These are phyloP conservation scores for Phragmatobia fuliginosa DNA, from an alignment of 2,888 invertebrate genomes.

Conservation along the genomic window DNA sequence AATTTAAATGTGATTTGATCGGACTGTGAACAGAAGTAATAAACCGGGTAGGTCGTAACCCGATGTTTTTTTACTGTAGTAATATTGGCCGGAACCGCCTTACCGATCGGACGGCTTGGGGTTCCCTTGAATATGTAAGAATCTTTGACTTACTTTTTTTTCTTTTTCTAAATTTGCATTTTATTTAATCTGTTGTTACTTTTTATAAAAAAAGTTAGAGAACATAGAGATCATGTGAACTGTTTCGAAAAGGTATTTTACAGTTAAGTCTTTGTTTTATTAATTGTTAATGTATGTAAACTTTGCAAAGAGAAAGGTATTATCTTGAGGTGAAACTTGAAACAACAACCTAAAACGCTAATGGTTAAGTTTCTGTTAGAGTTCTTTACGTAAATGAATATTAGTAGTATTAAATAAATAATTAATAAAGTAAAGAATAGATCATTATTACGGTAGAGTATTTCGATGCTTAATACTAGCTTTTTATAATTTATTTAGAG, in stretches of 20 bases:
- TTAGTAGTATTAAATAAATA: no score
- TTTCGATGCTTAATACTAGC: neutral
- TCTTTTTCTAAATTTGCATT: neutral
- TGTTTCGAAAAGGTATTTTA: neutral
- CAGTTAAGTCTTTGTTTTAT: neutral
- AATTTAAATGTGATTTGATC: conserved; percentile 51
- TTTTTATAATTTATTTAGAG: no score
- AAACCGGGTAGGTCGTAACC: conserved; percentile 40
- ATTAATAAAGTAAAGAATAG: neutral
- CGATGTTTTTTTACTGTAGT: conserved; percentile 47
- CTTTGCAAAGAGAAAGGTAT: neutral
- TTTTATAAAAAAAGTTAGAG: neutral
- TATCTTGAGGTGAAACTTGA: neutral
- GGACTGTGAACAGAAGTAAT: conserved; percentile 52
- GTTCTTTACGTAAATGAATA: neutral
- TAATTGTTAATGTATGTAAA: neutral
- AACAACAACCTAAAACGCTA: neutral
- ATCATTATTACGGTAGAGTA: neutral
- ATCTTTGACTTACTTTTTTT: conserved; percentile 18
- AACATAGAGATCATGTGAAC: neutral
- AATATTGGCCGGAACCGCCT: conserved; percentile 44
- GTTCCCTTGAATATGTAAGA: conserved; percentile 37
- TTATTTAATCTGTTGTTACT: neutral
- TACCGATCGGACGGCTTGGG: conserved; percentile 30
- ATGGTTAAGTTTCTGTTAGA: neutral